phyloP scores from a whole-genome alignment of 1,140 invertebrate species.

The Drosophila pandora region DNA sequence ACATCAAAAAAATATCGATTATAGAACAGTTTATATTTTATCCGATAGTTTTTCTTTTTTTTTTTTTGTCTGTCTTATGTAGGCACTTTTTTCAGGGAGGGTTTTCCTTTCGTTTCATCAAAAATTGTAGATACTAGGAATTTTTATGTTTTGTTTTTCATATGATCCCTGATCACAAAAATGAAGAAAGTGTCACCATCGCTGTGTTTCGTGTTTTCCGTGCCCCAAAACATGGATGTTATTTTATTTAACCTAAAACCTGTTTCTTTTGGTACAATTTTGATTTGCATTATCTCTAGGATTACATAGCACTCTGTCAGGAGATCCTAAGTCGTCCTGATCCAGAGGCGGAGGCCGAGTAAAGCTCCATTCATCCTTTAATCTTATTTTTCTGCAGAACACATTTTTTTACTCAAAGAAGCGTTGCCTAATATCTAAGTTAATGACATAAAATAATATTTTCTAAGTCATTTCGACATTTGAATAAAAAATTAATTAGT shows the following conservation, averaged over 20 bases:
- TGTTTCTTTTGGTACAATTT: conserved; percentile 20
- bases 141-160: no score
- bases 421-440: background rate
- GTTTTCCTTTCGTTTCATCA: no score
- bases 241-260: conserved; percentile 23
- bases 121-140: no score
- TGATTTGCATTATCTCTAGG: conserved; percentile 50
- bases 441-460: background rate
- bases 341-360: conserved; percentile 78
- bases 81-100: no score
- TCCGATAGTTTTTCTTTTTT: background rate
- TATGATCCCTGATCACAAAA: no score
- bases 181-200: background rate
- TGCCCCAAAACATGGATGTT: background rate
- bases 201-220: conserved; percentile 29
- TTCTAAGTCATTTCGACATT: background rate
- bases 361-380: conserved; percentile 1
- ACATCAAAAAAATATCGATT: background rate
- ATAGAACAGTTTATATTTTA: no score
- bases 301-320: conserved; percentile 83
- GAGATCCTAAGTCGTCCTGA: conserved; percentile 82
- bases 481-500: background rate
- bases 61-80: no score
- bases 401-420: conserved; percentile 5
- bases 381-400: conserved; percentile 10